These are phyloP conservation scores for Campoletis sonorensis DNA, from an alignment of 1,140 invertebrate genomes.

Conservation along the genomic window DNA sequence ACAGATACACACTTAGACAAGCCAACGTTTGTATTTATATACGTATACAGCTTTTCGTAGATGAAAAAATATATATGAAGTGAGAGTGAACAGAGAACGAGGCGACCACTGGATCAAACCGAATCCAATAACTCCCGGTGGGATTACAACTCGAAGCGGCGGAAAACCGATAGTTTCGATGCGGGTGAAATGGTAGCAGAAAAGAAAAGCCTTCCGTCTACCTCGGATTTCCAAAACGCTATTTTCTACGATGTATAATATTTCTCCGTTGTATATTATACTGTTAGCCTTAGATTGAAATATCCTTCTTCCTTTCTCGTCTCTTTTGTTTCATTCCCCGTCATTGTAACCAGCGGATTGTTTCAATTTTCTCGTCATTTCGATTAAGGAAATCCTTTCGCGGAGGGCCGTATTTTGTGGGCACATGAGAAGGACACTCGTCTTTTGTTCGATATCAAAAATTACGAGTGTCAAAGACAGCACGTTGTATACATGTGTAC, in stretches of 20 bases:
- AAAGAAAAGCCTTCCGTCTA: conserved; percentile 13
- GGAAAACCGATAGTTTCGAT: conserved; percentile 57
- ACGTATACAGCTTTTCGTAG: neutral
- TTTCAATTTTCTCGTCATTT: too few species aligned
- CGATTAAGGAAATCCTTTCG: too few species aligned
- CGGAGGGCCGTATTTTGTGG: too few species aligned
- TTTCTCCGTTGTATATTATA: neutral
- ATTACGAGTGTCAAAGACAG: too few species aligned
- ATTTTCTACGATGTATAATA: neutral
- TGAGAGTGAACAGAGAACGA: conserved; percentile 36
- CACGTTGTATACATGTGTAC: too few species aligned
- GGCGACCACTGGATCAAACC: conserved; percentile 69
- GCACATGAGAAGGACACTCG: too few species aligned
- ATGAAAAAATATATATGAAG: conserved; percentile 5
- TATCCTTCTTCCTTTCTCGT: conserved; percentile 22
- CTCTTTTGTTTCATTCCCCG: too few species aligned
- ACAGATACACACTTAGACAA: neutral
- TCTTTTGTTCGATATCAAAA: too few species aligned
- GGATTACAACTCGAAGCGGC: conserved; percentile 67
- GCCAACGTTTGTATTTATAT: neutral
- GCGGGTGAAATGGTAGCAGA: conserved; percentile 17
- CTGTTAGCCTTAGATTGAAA: neutral
- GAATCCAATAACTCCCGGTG: conserved; percentile 71
- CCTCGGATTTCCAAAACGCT: neutral
- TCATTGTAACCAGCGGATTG: too few species aligned